Base-by-base conservation (phyloP, 1,140 invertebrate species). In the Drosophila lini region DNA sequence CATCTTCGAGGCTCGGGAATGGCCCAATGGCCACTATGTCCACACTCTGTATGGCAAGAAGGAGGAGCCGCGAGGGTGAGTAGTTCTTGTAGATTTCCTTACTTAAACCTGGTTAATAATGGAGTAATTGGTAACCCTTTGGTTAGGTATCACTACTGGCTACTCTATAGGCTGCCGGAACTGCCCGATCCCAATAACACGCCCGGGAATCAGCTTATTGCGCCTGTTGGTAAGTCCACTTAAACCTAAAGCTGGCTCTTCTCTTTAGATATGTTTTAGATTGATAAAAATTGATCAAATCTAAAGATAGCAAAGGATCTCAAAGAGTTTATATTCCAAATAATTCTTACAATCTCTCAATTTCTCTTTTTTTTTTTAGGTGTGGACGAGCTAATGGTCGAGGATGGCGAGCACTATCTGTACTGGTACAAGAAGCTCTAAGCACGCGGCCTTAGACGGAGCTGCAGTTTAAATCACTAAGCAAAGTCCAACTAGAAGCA, bases 351-450 rank as follows among this genome's bases (percentile, higher is more conserved):
- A 3, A 9, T 36, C 9, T 36, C 41, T 47, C 34, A 22, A 22
- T 22, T 22, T 3, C 22, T 22, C 22, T 22, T 2, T 3, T 34
- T 3, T 9, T 22, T 64, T 68, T 5, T 93, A 97, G 96, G 96
- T 85, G 96, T 97, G 10, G 96, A 97, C 89, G 96, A 97, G 84
- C 93, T 97, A 67, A 93, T 96, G 71, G 96, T 97, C 11, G 95
- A 96, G 92, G 96, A 97, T 80, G 96, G 96, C 7, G 96, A 97
- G 86, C 95, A 97, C 89, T 97, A 97, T 91, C 94, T 97, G 10
- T 97, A 97, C 93, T 98, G 97, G 97, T 98, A 97, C 93, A 97
- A 97, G 93, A 97, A 97, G 92, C 94, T 97, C 90, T 97, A 96
- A 96, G 78, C 75, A 74, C 78, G 60, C 70, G 78, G 85, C 85